Conservation (phyloP, 1,140 invertebrate species). For the Arion vulgaris region DNA sequence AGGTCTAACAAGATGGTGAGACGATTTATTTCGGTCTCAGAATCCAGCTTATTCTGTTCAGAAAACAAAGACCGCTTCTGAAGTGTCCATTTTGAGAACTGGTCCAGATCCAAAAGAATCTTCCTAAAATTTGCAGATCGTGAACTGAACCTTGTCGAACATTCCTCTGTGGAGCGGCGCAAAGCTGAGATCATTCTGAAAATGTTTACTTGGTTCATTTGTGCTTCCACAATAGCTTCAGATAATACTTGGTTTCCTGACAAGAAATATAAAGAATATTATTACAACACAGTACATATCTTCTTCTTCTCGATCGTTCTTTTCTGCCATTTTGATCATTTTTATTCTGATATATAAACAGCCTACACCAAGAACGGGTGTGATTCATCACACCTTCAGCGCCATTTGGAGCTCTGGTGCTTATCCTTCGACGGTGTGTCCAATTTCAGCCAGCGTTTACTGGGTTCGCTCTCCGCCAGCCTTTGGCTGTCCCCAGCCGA, state of each 20-base stretch:
- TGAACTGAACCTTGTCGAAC: not conserved
- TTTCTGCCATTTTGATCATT: too few species aligned
- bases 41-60: slow-evolving; percentile 50
- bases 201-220: slow-evolving; percentile 25
- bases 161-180: not conserved
- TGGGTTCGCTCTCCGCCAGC: too few species aligned
- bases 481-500: too few species aligned
- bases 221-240: slow-evolving; percentile 17
- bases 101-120: not conserved
- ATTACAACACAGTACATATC: too few species aligned
- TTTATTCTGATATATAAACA: too few species aligned
- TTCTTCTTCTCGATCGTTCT: too few species aligned
- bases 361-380: too few species aligned
- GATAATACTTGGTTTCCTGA: slow-evolving; percentile 7
- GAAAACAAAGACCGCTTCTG: slow-evolving; percentile 56
- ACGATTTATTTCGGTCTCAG: slow-evolving; percentile 63
- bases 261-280: not conserved
- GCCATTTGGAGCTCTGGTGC: too few species aligned
- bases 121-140: not conserved
- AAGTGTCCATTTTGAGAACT: slow-evolving; percentile 25
- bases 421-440: too few species aligned
- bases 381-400: too few species aligned
- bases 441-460: too few species aligned
- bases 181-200: slow-evolving; percentile 8
- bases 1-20: slow-evolving; percentile 70